Base-by-base conservation (phyloP, 1,140 invertebrate species). In the Drosophila erecta region DNA sequence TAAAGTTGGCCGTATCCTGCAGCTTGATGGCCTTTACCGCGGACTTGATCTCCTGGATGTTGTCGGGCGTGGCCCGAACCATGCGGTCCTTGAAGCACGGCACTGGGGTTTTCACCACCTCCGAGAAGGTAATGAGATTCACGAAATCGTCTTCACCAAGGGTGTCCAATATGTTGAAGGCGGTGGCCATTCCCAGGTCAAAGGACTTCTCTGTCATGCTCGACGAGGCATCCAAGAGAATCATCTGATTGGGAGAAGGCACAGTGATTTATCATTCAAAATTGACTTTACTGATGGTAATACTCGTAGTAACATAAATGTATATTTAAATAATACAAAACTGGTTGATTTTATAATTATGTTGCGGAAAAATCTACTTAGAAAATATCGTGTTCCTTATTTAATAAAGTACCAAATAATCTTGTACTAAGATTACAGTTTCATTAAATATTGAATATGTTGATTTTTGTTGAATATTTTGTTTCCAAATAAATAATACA, bases 111-210 rank as follows among this genome's bases (percentile, higher is more conserved):
- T 95, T 94, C 0, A 96, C 95, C 0, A 93, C 93, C 38, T 96
- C 96, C 20, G 95, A 95, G 86, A 97, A 97, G 59, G 95, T 95
- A 78, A 98, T 97, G 15, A 99, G 95, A 91, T 99, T 99, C 38
- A 99, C 97, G 91, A 97, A 99, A 92, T 99, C 99, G 91, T 99
- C 96, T 56, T 99, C 97, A 7, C 96, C 97, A 0, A 99, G 94
- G 0, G 98, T 99, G 58, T 99, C 97, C 41, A 99, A 93, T 46
- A 99, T 97, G 24, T 96, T 95, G 11, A 95, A 94, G 5, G 97
- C 96, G 0, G 98, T 98, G 8, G 96, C 95, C 89, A 96, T 95
- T 0, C 97, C 97, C 54, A 99, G 95, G 72, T 96, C 95, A 67
- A 96, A 95, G 59, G 96, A 94, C 49, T 96, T 95, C 1, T 97